Evolutionary conservation across 2,113 vertebrate genomes (phyloP).

Genomic region (Hystrix brachyura): DNA sequence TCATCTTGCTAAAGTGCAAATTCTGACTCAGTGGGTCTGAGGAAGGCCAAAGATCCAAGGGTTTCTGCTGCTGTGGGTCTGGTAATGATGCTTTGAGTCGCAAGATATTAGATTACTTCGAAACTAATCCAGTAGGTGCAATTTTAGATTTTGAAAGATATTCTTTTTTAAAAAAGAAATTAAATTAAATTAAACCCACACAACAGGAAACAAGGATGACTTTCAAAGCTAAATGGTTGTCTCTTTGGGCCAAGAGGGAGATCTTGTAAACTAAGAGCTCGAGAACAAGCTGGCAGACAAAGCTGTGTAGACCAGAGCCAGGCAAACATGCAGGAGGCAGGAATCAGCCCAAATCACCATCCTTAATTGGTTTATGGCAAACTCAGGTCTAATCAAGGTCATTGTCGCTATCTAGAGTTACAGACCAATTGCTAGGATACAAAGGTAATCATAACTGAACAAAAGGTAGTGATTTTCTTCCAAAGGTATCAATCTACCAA

Average conservation of each 20-base stretch:
- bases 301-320: background rate
- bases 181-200: slow-evolving; percentile 54
- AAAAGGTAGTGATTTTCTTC: background rate
- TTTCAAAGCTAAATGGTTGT: slow-evolving; percentile 46
- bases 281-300: slow-evolving; percentile 16
- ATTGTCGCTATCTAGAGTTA: slow-evolving; percentile 8
- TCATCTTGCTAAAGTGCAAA: background rate
- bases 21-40: background rate
- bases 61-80: background rate
- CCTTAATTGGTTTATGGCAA: background rate
- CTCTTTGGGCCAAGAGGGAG: slow-evolving; percentile 33
- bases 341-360: background rate
- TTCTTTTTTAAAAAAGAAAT: background rate
- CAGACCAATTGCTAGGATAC: background rate
- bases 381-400: background rate
- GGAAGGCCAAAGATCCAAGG: background rate
- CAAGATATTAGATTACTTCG: slow-evolving; percentile 9
- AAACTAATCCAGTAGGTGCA: background rate
- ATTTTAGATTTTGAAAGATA: slow-evolving; percentile 58
- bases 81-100: background rate
- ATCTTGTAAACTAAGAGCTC: slow-evolving; percentile 16
- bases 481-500: background rate
- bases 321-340: background rate
- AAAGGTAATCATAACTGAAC: background rate
- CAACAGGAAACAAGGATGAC: slow-evolving; percentile 54